Base-by-base conservation (phyloP, 1,140 invertebrate genomes). In the Drosophila melanica region DNA sequence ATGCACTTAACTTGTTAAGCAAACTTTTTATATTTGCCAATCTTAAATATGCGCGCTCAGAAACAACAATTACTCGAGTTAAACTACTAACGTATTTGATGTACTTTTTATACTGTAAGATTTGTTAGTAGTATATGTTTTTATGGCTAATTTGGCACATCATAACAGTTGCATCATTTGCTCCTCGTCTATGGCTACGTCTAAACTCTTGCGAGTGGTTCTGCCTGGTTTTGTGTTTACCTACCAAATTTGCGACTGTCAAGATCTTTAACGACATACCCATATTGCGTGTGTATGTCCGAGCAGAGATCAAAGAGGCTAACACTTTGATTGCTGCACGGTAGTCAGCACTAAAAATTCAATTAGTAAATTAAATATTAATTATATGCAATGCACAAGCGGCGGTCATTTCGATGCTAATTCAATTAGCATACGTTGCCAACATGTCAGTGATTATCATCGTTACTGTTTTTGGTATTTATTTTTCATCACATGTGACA, bases 81-180 rank as follows among this genome's bases (percentile, higher is more conserved):
- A 53, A 37, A 18, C 20, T 11, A 18, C 33, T n/a, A 23, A 11
- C 5, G 30, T 47, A 35, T 11, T 50, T 41, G 16, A 37, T 58
- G 23, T 42, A 33, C 57, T 41, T 54, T 54, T 54, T 50, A 39
- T n/a, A 42, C 27, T 3, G 18, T 47, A 18, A 47, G 20, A 66
- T 53, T 48, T 41, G 23, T 33, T 16, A 44, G 14, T 50, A 9
- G 12, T 35, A 18, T 37, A 41, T 44, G 42, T 62, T 85, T 85
- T 85, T 77, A 86, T 78, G 63, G 66, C 78, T 77, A 86, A 85
- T 85, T 86, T 85, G 27, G 58, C 81, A 85, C 81, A 75, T 81
- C 81, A 81, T 85, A 85, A 85, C 86, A 81, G 16, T 66, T 69
- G 60, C 79, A 69, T 65, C 54, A 55, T 74, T 37, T 45, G 68